Conservation (phyloP, 2,888 invertebrate genomes). For the Folsomia manolachei region DNA sequence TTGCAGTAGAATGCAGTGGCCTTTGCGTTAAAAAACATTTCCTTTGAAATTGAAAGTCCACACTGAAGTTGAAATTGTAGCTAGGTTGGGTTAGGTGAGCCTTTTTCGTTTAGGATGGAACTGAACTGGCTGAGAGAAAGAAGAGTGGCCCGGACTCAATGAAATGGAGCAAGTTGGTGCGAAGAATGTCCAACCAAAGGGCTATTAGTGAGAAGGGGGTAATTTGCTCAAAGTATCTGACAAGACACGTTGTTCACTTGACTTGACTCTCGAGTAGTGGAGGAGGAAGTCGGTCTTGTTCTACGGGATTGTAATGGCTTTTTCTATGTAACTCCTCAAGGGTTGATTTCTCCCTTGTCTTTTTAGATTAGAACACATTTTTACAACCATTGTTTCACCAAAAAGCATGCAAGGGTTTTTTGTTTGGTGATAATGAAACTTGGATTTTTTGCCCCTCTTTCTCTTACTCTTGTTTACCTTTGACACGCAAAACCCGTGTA, state of each 20-base stretch:
- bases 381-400: not conserved
- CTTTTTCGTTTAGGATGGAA: no score
- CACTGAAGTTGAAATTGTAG: no score
- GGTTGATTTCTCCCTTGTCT: slow-evolving; percentile 17
- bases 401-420: not conserved
- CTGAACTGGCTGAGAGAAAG: no score
- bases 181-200: slow-evolving; percentile 30
- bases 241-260: slow-evolving; percentile 28
- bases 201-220: slow-evolving; percentile 46
- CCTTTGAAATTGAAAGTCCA: no score
- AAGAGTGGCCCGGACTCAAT: slow-evolving; percentile 14
- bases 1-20: no score
- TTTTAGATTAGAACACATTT: slow-evolving; percentile 8
- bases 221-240: slow-evolving; percentile 42
- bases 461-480: slow-evolving; percentile 35
- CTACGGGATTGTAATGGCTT: slow-evolving; percentile 22
- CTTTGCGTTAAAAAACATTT: no score
- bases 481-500: slow-evolving; percentile 35
- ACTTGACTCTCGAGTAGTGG: not conserved
- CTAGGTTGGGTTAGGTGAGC: no score
- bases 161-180: slow-evolving; percentile 18
- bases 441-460: slow-evolving; percentile 11
- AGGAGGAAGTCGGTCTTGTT: slow-evolving; percentile 32
- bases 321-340: not conserved
- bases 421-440: slow-evolving; percentile 7